These are phyloP conservation scores for Tetranychus piercei DNA, from an alignment of 2,888 invertebrate species.

Conservation along the genomic window DNA sequence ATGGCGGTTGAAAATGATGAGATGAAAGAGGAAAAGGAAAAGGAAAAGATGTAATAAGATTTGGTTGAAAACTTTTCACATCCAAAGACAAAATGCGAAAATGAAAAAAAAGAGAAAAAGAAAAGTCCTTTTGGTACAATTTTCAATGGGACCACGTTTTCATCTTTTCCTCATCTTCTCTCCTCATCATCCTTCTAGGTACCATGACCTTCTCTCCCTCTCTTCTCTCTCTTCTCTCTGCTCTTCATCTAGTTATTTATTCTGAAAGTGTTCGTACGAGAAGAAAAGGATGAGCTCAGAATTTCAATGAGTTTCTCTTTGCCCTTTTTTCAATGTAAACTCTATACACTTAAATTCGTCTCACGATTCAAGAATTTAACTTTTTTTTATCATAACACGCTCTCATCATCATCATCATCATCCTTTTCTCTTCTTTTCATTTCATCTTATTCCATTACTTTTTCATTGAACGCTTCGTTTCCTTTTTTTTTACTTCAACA, in stretches of 20 bases:
- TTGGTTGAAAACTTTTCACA: not conserved
- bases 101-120: not conserved
- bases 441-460: not conserved
- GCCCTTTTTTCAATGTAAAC: not conserved
- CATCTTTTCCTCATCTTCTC: not conserved
- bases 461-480: not conserved
- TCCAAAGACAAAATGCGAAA: not conserved
- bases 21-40: slow-evolving; percentile 1
- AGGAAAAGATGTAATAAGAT: slow-evolving; percentile 1
- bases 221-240: not conserved
- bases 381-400: not conserved
- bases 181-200: not conserved
- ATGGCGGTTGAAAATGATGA: not conserved
- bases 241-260: not conserved
- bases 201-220: slow-evolving; percentile 4
- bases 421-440: not conserved
- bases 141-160: slow-evolving; percentile 3
- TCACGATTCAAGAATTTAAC: not conserved
- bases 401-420: too few relatives aligned
- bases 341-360: not conserved
- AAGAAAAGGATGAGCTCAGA: not conserved
- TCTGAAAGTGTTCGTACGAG: not conserved
- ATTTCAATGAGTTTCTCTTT: not conserved
- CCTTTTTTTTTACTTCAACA: not conserved
- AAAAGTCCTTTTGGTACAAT: not conserved